Evolutionary conservation across 2,113 vertebrate genomes (phyloP).

Genomic region (Alces alces): DNA sequence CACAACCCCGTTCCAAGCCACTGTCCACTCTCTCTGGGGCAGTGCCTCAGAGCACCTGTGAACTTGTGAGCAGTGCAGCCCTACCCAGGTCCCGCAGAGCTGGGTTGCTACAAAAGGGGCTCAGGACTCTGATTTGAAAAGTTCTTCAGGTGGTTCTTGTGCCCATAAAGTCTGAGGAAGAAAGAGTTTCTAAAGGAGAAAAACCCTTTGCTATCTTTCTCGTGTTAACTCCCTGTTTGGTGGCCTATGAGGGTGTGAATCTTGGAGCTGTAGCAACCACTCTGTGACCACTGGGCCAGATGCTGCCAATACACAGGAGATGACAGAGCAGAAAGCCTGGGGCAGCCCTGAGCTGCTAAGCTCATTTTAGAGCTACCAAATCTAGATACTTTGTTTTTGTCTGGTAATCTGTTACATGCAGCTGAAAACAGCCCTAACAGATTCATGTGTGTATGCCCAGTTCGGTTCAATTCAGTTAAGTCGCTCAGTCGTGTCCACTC

Average conservation of each 20-base stretch:
- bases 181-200: not conserved
- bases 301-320: not conserved
- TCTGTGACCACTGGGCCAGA: not conserved
- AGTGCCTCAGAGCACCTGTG: not conserved
- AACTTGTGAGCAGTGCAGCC: not conserved
- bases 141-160: not conserved
- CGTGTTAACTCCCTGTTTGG: not conserved
- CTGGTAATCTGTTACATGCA: not conserved
- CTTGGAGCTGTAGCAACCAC: not conserved
- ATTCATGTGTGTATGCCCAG: not conserved
- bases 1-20: not conserved
- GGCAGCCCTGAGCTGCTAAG: not conserved
- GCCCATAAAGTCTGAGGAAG: not conserved
- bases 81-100: not conserved
- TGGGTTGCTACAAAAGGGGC: not conserved
- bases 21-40: not conserved
- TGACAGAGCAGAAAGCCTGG: not conserved
- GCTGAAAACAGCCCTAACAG: not conserved
- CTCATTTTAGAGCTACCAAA: not conserved
- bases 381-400: not conserved
- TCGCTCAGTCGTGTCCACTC: not conserved
- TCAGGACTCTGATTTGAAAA: not conserved
- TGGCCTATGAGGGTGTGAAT: not conserved
- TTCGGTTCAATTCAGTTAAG: not conserved
- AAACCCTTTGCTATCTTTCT: not conserved